A percentile compares a stretch with the other conserved stretches of the same genome.
Conservation (phyloP, 2,797 vertebrate genomes). For the Zenarchopterus dispar region DNA sequence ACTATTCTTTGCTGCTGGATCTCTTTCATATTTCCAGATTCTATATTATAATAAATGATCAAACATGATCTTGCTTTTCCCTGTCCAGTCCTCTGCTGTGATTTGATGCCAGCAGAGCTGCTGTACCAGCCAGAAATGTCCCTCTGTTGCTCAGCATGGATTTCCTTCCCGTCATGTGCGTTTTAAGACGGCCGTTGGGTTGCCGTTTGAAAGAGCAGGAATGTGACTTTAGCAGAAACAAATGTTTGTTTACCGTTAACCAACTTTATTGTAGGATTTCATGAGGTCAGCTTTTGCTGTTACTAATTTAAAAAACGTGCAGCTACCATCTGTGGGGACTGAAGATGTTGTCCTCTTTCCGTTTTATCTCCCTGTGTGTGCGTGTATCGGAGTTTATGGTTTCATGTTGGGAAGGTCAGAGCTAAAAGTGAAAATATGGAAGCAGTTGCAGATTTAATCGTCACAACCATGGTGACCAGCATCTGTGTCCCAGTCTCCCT, state of each 20-base stretch:
- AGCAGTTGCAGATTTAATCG: constrained; percentile 44
- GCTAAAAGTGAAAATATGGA: constrained; percentile 55
- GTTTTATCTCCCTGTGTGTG: constrained; percentile 58
- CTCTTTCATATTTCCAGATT: too few species aligned
- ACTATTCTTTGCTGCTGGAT: too few species aligned
- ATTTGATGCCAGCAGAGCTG: constrained; percentile 47
- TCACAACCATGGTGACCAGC: constrained; percentile 36
- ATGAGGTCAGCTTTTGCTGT: constrained; percentile 53
- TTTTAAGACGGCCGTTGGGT: constrained; percentile 23
- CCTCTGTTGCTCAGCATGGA: constrained; percentile 33
- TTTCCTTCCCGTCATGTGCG: constrained; percentile 27
- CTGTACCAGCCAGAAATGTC: constrained; percentile 27
- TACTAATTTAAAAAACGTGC: constrained; percentile 55
- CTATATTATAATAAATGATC: too few species aligned
- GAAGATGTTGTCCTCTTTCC: constrained; percentile 31
- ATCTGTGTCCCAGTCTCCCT: constrained; percentile 58
- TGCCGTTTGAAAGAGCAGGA: constrained; percentile 46
- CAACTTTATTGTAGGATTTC: constrained; percentile 49
- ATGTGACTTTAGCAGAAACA: constrained; percentile 71
- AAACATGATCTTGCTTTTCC: constrained; percentile 16
- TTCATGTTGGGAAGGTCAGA: constrained; percentile 45
- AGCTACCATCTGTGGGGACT: constrained; percentile 49
- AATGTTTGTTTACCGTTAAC: constrained; percentile 65
- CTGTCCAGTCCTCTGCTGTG: constrained; percentile 34
- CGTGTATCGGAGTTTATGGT: constrained; percentile 29